Evolutionary conservation across 2,888 invertebrate species (phyloP).

Genomic region (Sinelater perroti): DNA sequence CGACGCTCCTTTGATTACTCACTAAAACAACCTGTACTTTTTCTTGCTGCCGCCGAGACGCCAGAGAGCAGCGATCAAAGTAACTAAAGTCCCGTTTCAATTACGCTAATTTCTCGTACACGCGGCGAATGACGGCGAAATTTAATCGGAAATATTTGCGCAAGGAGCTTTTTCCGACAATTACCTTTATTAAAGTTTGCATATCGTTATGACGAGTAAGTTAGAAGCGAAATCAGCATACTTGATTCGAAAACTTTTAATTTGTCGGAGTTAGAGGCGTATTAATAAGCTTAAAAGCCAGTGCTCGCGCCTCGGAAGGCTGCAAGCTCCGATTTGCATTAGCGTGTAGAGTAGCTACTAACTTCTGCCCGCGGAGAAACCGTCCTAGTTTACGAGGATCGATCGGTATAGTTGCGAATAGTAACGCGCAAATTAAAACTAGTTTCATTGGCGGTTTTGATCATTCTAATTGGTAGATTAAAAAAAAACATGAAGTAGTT

Average conservation of each 20-base stretch:
- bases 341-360: too few relatives aligned
- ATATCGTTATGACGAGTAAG: slow-evolving; percentile 5
- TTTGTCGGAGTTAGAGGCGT: slow-evolving; percentile 1
- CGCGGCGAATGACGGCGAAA: background rate
- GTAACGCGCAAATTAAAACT: too few relatives aligned
- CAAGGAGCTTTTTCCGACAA: slow-evolving; percentile 6
- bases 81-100: background rate
- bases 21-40: too few relatives aligned
- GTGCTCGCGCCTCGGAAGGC: background rate
- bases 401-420: too few relatives aligned
- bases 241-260: slow-evolving; percentile 12
- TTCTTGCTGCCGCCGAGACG: too few relatives aligned
- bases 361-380: too few relatives aligned
- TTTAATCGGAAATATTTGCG: slow-evolving; percentile 1
- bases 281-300: slow-evolving; percentile 15
- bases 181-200: slow-evolving; percentile 15
- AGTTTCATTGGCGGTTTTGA: too few relatives aligned
- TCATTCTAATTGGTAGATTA: too few relatives aligned
- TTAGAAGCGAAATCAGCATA: slow-evolving; percentile 10
- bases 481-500: too few relatives aligned
- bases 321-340: slow-evolving; percentile 3
- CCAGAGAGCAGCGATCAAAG: too few relatives aligned
- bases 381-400: too few relatives aligned
- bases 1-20: too few relatives aligned
- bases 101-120: background rate